Conservation (phyloP, 2,113 vertebrate genomes). For the Podarcis muralis region DNA sequence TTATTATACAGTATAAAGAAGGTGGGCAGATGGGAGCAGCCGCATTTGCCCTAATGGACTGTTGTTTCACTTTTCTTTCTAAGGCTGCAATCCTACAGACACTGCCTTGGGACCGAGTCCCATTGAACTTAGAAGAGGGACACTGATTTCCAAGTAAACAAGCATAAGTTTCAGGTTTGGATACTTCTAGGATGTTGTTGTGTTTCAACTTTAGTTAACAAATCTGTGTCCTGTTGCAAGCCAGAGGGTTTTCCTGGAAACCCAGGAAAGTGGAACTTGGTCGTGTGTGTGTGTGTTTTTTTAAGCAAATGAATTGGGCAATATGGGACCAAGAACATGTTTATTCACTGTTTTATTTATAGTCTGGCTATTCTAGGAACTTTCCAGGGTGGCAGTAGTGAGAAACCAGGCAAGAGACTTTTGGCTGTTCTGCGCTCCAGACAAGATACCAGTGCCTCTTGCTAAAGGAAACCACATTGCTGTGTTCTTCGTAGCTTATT, state of each 20-base stretch:
- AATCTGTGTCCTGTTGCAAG: neutral
- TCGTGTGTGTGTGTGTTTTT: neutral
- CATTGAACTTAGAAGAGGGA: neutral
- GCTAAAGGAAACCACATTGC: neutral
- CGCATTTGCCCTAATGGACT: too few species aligned
- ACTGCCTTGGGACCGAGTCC: neutral
- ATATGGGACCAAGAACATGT: neutral
- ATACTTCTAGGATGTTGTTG: neutral
- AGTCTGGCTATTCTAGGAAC: neutral
- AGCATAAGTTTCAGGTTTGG: neutral
- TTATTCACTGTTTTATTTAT: neutral
- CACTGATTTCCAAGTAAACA: neutral
- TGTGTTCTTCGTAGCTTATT: neutral
- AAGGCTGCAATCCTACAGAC: neutral
- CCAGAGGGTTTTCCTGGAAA: constrained; percentile 10
- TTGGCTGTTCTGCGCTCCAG: neutral
- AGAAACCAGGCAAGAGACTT: neutral
- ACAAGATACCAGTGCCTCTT: neutral
- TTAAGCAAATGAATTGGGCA: neutral
- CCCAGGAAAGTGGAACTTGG: neutral
- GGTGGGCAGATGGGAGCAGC: too few species aligned
- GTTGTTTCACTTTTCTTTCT: neutral
- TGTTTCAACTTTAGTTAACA: neutral
- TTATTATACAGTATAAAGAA: too few species aligned
- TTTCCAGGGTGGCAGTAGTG: neutral